Base-by-base conservation (phyloP, 2,797 vertebrate genomes). In the Ctenopoma kingsleyae region DNA sequence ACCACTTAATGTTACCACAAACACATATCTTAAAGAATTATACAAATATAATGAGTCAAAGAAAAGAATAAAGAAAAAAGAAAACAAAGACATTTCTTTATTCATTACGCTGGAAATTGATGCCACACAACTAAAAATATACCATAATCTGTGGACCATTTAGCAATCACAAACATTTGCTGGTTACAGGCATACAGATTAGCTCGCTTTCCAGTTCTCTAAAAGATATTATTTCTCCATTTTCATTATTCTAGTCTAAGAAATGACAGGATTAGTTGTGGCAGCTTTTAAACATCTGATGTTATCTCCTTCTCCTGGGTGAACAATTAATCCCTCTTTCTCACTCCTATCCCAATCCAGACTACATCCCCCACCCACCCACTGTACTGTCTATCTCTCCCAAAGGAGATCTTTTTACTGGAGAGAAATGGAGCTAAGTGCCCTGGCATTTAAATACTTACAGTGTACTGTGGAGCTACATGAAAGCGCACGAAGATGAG, bases 181-280 rank as follows among this genome's bases (percentile, higher is more conserved):
- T 76, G 32, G 77, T 83, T 80, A 67, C 59, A 81, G 75, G 70
- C 79, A 71, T 55, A 70, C 78, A 90, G 82, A 88, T 91, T 83
- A 89, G 82, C 86, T 87, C 58, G 20, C 74, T 82, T 86, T 88
- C 80, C 79, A 87, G 66, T 80, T 81, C 86, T 88, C 82, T 65
- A 62, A 40, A 46, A 89, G 87, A 91, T 89, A 90, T 86, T 32
- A 53, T 84, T 91, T 76, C 82, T 85, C 83, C 70, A 80, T 86
- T 88, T 91, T 88, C 82, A 87, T 91, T 92, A 87, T 91, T 91
- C 81, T 80, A 76, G 84, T 82, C 89, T 88, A 88, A 88, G 81
- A 91, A 91, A 89, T 92, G 91, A 91, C 87, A 89, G 89, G 89
- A 93, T 93, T 93, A 93, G 90, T 87, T 87, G 88, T 89, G 85